Conservation (phyloP, 2,888 invertebrate genomes). For the Congeria kusceri region DNA sequence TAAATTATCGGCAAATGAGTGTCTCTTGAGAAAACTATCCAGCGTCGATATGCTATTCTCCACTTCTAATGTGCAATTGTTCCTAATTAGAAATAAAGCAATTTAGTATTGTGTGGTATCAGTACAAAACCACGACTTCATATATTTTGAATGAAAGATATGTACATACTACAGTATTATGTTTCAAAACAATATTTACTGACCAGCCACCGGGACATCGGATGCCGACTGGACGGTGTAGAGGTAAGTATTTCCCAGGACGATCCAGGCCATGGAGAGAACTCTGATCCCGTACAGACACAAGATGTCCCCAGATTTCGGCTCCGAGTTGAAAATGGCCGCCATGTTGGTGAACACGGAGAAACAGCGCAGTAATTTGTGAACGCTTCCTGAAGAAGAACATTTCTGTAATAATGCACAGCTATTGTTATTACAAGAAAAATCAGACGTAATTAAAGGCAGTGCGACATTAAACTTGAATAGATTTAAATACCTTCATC, state of each 20-base stretch:
- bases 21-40: too few relatives aligned
- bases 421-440: too few relatives aligned
- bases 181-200: conserved; percentile 2
- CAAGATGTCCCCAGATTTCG: conserved; percentile 84
- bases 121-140: too few relatives aligned
- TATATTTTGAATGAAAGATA: too few relatives aligned
- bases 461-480: too few relatives aligned
- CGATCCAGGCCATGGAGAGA: conserved; percentile 80
- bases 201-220: conserved; percentile 70
- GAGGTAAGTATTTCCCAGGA: conserved; percentile 80
- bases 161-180: too few relatives aligned
- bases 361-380: conserved; percentile 61
- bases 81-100: too few relatives aligned
- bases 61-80: too few relatives aligned
- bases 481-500: conserved; percentile 17
- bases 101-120: too few relatives aligned
- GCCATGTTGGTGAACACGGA: conserved; percentile 71
- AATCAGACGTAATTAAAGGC: neutral
- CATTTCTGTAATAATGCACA: too few relatives aligned
- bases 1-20: too few relatives aligned
- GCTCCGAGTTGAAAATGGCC: conserved; percentile 63
- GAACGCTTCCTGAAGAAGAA: conserved; percentile 4
- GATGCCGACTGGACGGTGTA: conserved; percentile 71
- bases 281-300: conserved; percentile 90
- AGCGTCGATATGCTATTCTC: too few relatives aligned